Evolutionary conservation across 2,113 vertebrate genomes (phyloP), one percentile per base, ranked within the genome.

Genomic region (Prochilodus magdalenae): DNA sequence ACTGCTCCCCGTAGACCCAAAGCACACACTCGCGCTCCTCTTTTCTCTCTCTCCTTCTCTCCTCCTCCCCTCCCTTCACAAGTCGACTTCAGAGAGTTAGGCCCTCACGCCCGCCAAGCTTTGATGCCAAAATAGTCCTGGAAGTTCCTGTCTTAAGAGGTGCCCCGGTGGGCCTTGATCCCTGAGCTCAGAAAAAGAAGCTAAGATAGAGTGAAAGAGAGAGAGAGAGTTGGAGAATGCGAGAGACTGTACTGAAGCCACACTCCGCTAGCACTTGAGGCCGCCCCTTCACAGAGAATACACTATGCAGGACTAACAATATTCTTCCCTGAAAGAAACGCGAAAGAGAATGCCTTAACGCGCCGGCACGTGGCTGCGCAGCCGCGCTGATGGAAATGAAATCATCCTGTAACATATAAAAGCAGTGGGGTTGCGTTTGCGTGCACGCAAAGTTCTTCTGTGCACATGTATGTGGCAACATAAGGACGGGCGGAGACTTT

Each of bases 121-220:
- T 94, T 94, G 93, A 94, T 93, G 90, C 91, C 87, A 90, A 93
- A 93, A 94, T 93, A 93, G 92, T 92, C 89, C 89, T 93, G 93
- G 90, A 92, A 92, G 92, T 90, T 90, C 91, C 88, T 92, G 90
- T 92, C 90, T 93, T 91, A 91, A 92, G 91, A 91, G 82, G 91
- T 90, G 88, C 90, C 91, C 90, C 90, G 85, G 86, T 80, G 91
- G 90, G 87, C 89, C 86, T 83, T 84, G 79, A 88, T 89, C 90
- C 87, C 59, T 40, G 67, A 77, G 73, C 71, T 73, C 49, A 78
- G 77, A 83, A 76, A 80, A 73, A 84, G 49, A 71, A 84, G 55
- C 63, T 36, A 65, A 76, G 30, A 67, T 30, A 59, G 66, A 76
- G 86, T 87, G 70, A 88, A 63, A 80, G 57, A 86, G 73, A 73